Evolutionary conservation across 2,113 vertebrate species (phyloP).

Genomic region (Osmerus mordax): DNA sequence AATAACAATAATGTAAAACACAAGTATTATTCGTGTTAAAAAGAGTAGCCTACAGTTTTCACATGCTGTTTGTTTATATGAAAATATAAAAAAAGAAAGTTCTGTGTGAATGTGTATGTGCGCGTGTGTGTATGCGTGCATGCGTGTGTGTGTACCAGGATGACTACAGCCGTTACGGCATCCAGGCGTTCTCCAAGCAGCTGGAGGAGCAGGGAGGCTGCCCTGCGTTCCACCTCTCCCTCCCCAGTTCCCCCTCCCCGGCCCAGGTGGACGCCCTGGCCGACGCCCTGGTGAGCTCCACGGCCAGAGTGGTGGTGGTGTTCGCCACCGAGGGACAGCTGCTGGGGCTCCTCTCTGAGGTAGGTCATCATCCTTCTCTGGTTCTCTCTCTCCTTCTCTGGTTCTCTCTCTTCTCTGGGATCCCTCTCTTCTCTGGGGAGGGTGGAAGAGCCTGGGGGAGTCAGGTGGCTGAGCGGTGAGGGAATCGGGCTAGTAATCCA

Average conservation of each 20-base stretch:
- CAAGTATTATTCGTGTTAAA: too few relatives aligned
- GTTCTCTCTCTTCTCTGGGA: too few relatives aligned
- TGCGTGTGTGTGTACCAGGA: slow-evolving; percentile 43
- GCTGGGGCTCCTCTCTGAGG: slow-evolving; percentile 59
- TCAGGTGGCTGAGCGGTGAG: too few relatives aligned
- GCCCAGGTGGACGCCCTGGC: slow-evolving; percentile 52
- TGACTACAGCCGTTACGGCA: slow-evolving; percentile 73
- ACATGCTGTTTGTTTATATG: background rate
- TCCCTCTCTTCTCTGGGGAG: too few relatives aligned
- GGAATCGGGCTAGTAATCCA: too few relatives aligned
- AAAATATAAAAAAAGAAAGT: too few relatives aligned
- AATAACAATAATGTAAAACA: too few relatives aligned
- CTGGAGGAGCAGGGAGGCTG: slow-evolving; percentile 62
- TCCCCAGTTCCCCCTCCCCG: slow-evolving; percentile 56
- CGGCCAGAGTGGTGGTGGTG: slow-evolving; percentile 63
- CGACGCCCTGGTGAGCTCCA: slow-evolving; percentile 58
- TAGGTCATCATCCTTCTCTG: slow-evolving; percentile 1
- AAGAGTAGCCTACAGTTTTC: background rate
- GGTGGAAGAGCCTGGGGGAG: too few relatives aligned
- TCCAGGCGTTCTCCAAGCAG: slow-evolving; percentile 68
- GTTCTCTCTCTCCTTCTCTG: background rate
- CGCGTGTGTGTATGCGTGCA: background rate
- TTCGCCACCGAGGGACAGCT: slow-evolving; percentile 70
- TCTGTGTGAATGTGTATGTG: too few relatives aligned
- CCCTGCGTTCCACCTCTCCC: slow-evolving; percentile 53